A percentile compares a stretch with the other conserved stretches of the same genome.
These are phyloP conservation scores for Menidia menidia DNA, from an alignment of 2,797 vertebrate genomes.

Conservation along the genomic window DNA sequence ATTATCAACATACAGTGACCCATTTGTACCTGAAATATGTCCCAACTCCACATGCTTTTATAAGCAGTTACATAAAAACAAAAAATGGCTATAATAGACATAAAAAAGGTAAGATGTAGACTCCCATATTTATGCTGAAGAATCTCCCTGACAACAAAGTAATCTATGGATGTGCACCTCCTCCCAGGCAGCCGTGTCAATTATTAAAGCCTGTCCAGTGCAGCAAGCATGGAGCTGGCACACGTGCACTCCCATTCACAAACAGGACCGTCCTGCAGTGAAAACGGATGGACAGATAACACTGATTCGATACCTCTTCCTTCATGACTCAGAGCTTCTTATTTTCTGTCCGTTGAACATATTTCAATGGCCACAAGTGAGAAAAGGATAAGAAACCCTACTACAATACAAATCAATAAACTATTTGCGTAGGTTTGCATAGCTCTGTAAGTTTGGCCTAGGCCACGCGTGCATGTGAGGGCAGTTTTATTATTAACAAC, in stretches of 20 bases:
- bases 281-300: conserved; percentile 20
- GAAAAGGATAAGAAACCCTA: background rate
- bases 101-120: background rate
- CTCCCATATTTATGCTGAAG: conserved; percentile 42
- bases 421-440: background rate
- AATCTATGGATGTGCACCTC: conserved; percentile 48
- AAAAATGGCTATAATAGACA: background rate
- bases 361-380: background rate
- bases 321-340: conserved; percentile 15
- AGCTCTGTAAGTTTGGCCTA: background rate
- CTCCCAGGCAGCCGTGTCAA: conserved; percentile 59
- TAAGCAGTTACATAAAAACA: background rate
- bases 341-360: conserved; percentile 9
- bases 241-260: conserved; percentile 10
- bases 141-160: conserved; percentile 29
- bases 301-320: conserved; percentile 13
- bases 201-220: conserved; percentile 70
- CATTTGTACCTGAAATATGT: background rate
- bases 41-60: background rate
- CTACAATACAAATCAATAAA: background rate
- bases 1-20: background rate
- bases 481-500: background rate
- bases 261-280: conserved; percentile 24
- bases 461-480: background rate
- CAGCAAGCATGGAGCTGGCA: conserved; percentile 27